Conservation (phyloP, 2,888 invertebrate genomes). For the Zootermopsis nevadensis region DNA sequence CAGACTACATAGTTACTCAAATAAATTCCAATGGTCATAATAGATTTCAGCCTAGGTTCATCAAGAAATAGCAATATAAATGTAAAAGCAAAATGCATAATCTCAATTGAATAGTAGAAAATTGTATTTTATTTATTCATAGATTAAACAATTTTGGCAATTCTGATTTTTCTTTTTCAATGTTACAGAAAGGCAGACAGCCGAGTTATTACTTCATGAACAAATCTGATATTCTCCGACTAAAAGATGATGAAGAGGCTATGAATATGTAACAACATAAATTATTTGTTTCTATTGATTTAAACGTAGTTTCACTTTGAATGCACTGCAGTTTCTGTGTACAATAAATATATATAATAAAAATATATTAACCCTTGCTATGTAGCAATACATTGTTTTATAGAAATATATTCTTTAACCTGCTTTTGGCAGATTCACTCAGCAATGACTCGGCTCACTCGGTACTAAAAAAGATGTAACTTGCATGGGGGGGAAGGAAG, state of each 20-base stretch:
- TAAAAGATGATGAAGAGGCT: conserved; percentile 84
- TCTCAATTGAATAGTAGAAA: too few relatives aligned
- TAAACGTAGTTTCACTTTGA: neutral
- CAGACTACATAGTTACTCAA: too few relatives aligned
- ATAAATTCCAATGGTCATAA: too few relatives aligned
- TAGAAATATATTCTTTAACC: too few relatives aligned
- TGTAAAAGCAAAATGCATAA: neutral
- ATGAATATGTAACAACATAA: conserved; percentile 30
- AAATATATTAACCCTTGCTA: conserved; percentile 5
- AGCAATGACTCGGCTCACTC: too few relatives aligned
- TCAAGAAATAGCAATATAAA: neutral
- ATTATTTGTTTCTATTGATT: conserved; percentile 1
- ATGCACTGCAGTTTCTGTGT: neutral
- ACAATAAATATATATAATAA: neutral
- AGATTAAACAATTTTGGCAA: too few relatives aligned
- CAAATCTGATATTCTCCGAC: conserved; percentile 84
- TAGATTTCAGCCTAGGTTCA: neutral
- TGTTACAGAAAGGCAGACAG: conserved; percentile 78
- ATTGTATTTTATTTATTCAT: too few relatives aligned
- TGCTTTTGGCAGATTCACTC: too few relatives aligned
- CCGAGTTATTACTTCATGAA: conserved; percentile 94
- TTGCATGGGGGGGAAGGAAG: too few relatives aligned
- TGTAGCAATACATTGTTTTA: neutral
- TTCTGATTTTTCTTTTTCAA: neutral
- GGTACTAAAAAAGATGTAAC: too few relatives aligned